These are phyloP conservation scores for Oxygymnocypris stewartii DNA, from an alignment of 2,113 vertebrate genomes.

Conservation along the genomic window DNA sequence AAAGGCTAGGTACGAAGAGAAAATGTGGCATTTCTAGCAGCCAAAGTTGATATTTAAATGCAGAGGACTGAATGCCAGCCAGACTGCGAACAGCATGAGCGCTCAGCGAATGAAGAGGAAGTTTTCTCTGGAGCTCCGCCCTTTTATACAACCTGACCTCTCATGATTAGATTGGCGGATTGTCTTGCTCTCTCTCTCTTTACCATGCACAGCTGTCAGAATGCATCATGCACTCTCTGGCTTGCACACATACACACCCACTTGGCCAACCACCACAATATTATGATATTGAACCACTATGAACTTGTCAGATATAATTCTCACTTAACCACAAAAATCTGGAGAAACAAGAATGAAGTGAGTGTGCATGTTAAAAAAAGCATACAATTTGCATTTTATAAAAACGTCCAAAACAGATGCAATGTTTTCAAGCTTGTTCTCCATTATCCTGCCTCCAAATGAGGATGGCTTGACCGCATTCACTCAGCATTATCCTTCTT, in stretches of 20 bases:
- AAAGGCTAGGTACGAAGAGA: background rate
- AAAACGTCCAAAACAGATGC: background rate
- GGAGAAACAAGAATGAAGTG: background rate
- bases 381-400: too few species aligned
- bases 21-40: background rate
- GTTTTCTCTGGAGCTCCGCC: conserved; percentile 57
- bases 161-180: too few species aligned
- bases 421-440: background rate
- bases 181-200: conserved; percentile 57
- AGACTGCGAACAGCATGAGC: background rate
- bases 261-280: conserved; percentile 47
- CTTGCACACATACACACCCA: conserved; percentile 48
- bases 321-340: background rate
- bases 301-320: conserved; percentile 40
- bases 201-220: conserved; percentile 63
- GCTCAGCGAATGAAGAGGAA: conserved; percentile 39
- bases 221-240: conserved; percentile 65
- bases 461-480: background rate
- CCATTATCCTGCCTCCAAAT: background rate
- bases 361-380: background rate
- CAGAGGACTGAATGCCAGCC: conserved; percentile 1
- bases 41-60: background rate
- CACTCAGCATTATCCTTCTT: background rate
- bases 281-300: conserved; percentile 17
- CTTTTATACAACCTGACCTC: conserved; percentile 69